Conservation (phyloP, 1,140 invertebrate genomes). For the Drosophila takahashii region DNA sequence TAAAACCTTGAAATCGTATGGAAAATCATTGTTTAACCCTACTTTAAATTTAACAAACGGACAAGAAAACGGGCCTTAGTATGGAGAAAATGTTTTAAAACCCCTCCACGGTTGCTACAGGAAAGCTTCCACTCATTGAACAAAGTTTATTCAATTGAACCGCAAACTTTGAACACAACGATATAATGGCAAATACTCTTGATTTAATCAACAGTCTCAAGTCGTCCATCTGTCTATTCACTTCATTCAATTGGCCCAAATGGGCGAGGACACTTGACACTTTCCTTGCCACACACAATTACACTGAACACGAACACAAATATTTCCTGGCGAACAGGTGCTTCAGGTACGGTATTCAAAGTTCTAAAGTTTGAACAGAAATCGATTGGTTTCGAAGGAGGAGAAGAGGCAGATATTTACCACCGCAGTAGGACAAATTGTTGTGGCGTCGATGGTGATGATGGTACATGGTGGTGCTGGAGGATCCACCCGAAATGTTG, state of each 20-base stretch:
- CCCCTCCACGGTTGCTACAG: too few relatives aligned
- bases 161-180: neutral
- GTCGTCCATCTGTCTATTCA: conserved; percentile 6
- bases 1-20: too few relatives aligned
- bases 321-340: conserved; percentile 3
- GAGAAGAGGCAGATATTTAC: conserved; percentile 63
- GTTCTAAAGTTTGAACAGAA: conserved; percentile 13
- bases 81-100: too few relatives aligned
- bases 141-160: neutral
- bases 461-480: conserved; percentile 74
- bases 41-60: too few relatives aligned
- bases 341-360: conserved; percentile 16
- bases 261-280: conserved; percentile 53
- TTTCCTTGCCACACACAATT: conserved; percentile 16
- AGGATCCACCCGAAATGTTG: conserved; percentile 38
- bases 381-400: neutral
- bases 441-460: conserved; percentile 79
- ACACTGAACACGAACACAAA: neutral
- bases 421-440: conserved; percentile 83
- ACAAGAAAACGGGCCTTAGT: too few relatives aligned
- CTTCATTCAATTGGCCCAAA: conserved; percentile 7
- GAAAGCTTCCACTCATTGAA: neutral
- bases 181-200: neutral
- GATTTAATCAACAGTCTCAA: conserved; percentile 7
- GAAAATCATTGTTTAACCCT: too few relatives aligned